A percentile compares a stretch with the other conserved stretches of the same genome.
Conservation (phyloP, 2,797 vertebrate genomes). For the Sciurus carolinensis region DNA sequence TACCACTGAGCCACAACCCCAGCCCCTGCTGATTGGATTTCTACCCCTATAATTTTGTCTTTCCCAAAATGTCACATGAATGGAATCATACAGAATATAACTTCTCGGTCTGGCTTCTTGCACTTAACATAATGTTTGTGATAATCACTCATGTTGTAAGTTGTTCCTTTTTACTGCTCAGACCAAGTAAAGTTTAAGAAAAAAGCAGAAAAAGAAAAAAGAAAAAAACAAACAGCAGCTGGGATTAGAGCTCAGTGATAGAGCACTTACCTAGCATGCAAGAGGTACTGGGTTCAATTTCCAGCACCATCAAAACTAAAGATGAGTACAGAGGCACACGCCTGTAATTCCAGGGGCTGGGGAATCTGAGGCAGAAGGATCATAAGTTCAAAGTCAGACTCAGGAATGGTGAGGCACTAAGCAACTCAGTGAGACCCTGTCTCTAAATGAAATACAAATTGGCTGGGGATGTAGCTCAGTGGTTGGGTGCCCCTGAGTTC, state of each 20-base stretch:
- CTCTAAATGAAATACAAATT: too few species aligned
- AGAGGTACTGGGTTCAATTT: not conserved
- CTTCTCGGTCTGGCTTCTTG: not conserved
- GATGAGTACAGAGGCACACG: too few species aligned
- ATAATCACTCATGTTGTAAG: not conserved
- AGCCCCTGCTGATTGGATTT: not conserved
- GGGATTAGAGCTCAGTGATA: not conserved
- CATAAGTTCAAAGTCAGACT: too few species aligned
- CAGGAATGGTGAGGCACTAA: too few species aligned
- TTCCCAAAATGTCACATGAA: constrained; percentile 1
- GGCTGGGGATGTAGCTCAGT: too few species aligned
- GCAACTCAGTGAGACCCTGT: too few species aligned
- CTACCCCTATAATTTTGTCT: not conserved
- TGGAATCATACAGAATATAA: constrained; percentile 1
- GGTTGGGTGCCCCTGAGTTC: too few species aligned
- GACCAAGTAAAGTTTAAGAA: constrained; percentile 45
- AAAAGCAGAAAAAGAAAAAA: not conserved
- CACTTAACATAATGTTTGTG: not conserved
- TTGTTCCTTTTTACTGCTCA: constrained; percentile 12
- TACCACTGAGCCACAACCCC: too few species aligned
- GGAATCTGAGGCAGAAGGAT: too few species aligned
- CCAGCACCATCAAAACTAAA: not conserved
- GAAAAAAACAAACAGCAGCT: not conserved
- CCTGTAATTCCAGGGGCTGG: too few species aligned
- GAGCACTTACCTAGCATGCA: too few species aligned